Evolutionary conservation across 2,113 vertebrate species (phyloP), one percentile per base, ranked within the genome.

Genomic region (Lipophrys pholis): DNA sequence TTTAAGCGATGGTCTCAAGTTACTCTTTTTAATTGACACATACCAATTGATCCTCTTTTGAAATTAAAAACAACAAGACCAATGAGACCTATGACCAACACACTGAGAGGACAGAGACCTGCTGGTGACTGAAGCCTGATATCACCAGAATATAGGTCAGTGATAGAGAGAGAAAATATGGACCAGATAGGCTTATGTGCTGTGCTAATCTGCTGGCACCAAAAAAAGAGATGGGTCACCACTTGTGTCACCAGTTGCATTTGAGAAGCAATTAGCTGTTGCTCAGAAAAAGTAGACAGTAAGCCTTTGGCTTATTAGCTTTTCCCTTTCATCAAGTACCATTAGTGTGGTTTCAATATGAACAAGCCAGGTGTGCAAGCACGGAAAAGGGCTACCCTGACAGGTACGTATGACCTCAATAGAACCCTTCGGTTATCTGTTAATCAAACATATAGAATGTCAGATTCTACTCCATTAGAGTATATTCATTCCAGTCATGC

Each of bases 91-190:
- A 38, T 15, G 11, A 58, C 12, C n/a, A 40, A 11, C 52, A 17
- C n/a, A n/a, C 3, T 36, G 1, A 60, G 11, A 53, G 16, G 39
- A 46, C 12, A 9, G 15, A 48, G 41, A 59, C 15, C 11, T 56
- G n/a, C 48, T 46, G 30, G 48, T 51, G 62, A 81, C 2, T 6
- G 39, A 35, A 7, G 30, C 51, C 48, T 36, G 15, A 68, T 54
- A 55, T 54, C 8, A 12, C 1, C 66, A 38, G 11, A 70, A 84
- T 80, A 53, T 78, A 15, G 66, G 61, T 83, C 61, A 81, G 2
- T 16, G 35, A 51, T 52, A 2, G 7, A 7, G n/a, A 8, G 8
- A 9, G 2, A 45, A 35, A 62, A 21, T n/a, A 36, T 9, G 21
- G 54, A 45, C 6, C 15, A 36, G 6, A 11, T 36, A 17, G 2